Evolutionary conservation across 1,140 invertebrate species (phyloP).

Genomic region (Drosophila sturtevanti): DNA sequence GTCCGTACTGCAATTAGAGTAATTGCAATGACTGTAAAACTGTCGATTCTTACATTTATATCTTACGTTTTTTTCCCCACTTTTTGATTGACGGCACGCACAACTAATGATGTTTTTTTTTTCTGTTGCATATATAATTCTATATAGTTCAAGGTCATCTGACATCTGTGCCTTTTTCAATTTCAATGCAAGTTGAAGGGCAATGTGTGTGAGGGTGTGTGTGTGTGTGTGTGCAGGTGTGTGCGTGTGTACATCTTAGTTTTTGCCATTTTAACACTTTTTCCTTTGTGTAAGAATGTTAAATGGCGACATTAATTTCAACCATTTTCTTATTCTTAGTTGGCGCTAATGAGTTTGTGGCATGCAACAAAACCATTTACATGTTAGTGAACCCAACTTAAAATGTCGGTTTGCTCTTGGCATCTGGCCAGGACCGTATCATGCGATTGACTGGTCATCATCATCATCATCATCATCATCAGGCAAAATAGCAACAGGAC

Average conservation of each 20-base stretch:
- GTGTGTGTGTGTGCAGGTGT: background rate
- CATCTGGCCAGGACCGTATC: constrained; percentile 28
- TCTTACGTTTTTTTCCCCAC: background rate
- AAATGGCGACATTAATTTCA: constrained; percentile 5
- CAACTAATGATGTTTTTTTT: constrained; percentile 58
- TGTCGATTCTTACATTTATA: constrained; percentile 7
- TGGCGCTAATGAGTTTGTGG: constrained; percentile 45
- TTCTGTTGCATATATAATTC: constrained; percentile 35
- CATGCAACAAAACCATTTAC: constrained; percentile 29
- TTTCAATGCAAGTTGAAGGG: constrained; percentile 40
- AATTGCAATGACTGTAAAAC: constrained; percentile 51
- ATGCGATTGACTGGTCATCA: constrained; percentile 18
- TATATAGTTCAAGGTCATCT: constrained; percentile 61
- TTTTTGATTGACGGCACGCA: constrained; percentile 44
- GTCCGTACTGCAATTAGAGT: constrained; percentile 55
- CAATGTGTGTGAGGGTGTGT: constrained; percentile 3
- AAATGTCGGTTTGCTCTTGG: constrained; percentile 38
- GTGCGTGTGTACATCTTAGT: background rate
- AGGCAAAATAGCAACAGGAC: constrained; percentile 66
- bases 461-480: background rate
- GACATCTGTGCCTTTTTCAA: background rate
- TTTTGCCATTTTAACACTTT: background rate
- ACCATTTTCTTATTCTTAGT: constrained; percentile 7
- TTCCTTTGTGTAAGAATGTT: constrained; percentile 5
- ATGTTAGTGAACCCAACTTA: constrained; percentile 6